These are phyloP conservation scores for Rousettus leschenaultii DNA, from an alignment of 2,113 vertebrate genomes.

Conservation along the genomic window DNA sequence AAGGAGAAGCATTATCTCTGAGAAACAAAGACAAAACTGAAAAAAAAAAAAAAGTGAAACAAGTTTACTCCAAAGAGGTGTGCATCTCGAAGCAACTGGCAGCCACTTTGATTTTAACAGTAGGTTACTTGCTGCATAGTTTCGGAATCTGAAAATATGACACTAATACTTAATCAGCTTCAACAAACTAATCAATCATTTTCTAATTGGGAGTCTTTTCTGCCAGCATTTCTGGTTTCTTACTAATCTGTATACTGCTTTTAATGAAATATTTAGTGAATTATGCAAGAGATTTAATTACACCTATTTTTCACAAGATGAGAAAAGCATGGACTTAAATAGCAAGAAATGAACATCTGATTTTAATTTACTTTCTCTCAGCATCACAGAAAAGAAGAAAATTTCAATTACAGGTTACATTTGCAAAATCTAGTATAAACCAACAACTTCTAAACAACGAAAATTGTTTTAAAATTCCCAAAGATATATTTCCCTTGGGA, in stretches of 20 bases:
- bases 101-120: neutral
- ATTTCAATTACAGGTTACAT: slow-evolving; percentile 66
- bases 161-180: slow-evolving; percentile 72
- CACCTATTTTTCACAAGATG: slow-evolving; percentile 79
- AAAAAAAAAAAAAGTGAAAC: neutral
- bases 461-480: slow-evolving; percentile 60
- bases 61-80: neutral
- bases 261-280: slow-evolving; percentile 80
- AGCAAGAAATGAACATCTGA: slow-evolving; percentile 76
- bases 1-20: neutral
- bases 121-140: neutral
- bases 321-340: slow-evolving; percentile 73
- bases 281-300: slow-evolving; percentile 83
- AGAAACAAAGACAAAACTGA: neutral
- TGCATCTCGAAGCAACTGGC: neutral
- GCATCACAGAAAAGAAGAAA: slow-evolving; percentile 69
- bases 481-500: slow-evolving; percentile 10
- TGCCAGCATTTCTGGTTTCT: slow-evolving; percentile 68
- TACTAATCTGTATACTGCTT: slow-evolving; percentile 72
- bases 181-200: slow-evolving; percentile 77
- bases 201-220: slow-evolving; percentile 74
- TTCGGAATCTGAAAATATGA: slow-evolving; percentile 69
- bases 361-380: slow-evolving; percentile 80
- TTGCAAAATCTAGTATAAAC: slow-evolving; percentile 27
- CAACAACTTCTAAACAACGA: slow-evolving; percentile 62